These are phyloP conservation scores for Hylaeus volcanicus DNA, from an alignment of 1,140 invertebrate genomes.

Conservation along the genomic window DNA sequence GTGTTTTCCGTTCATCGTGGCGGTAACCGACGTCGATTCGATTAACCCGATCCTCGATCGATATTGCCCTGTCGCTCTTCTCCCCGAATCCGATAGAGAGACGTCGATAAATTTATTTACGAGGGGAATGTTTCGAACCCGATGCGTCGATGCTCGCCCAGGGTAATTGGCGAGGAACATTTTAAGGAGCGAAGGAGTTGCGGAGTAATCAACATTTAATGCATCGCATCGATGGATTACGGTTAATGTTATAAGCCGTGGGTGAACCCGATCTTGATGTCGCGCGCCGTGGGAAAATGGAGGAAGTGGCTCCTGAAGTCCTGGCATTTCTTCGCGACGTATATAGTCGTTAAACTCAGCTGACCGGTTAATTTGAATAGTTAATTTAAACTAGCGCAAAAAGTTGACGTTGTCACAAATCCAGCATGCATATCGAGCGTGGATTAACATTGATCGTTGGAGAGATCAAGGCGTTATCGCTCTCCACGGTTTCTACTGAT, in stretches of 20 bases:
- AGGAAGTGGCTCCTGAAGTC: no score
- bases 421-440: no score
- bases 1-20: constrained; percentile 14
- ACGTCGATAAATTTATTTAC: constrained; percentile 14
- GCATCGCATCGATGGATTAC: not conserved
- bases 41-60: constrained; percentile 25
- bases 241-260: not conserved
- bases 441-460: not conserved
- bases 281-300: no score
- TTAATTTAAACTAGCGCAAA: no score
- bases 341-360: no score
- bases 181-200: not conserved
- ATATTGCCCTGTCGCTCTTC: constrained; percentile 14
- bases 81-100: not conserved
- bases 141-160: not conserved
- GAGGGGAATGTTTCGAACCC: not conserved
- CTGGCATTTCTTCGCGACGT: no score
- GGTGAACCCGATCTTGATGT: no score
- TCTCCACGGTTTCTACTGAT: not conserved
- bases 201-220: constrained; percentile 1
- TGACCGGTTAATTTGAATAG: no score
- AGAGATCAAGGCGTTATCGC: not conserved
- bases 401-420: no score
- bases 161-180: constrained; percentile 10
- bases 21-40: constrained; percentile 25